These are phyloP conservation scores for Adrianichthys oophorus DNA, from an alignment of 2,797 vertebrate species.

Conservation along the genomic window DNA sequence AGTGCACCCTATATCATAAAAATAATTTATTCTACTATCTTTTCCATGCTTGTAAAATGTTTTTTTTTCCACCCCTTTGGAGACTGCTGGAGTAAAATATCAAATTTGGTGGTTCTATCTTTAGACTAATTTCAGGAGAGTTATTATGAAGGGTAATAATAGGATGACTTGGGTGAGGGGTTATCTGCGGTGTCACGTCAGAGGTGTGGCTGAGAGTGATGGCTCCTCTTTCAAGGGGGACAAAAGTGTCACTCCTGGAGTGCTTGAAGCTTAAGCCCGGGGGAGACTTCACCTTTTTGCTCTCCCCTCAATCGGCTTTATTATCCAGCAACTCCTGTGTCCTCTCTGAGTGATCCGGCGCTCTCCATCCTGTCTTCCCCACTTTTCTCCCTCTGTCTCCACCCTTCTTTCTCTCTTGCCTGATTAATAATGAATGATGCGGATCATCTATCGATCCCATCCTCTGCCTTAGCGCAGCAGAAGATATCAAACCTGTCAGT, in stretches of 20 bases:
- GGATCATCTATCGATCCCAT: slow-evolving; percentile 78
- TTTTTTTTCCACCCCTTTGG: slow-evolving; percentile 16
- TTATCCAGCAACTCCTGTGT: slow-evolving; percentile 49
- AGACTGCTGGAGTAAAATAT: slow-evolving; percentile 36
- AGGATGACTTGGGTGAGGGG: slow-evolving; percentile 48
- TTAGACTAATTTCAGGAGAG: slow-evolving; percentile 47
- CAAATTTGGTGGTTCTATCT: slow-evolving; percentile 30
- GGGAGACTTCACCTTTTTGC: slow-evolving; percentile 23
- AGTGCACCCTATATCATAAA: slow-evolving; percentile 9
- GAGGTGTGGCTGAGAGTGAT: slow-evolving; percentile 51
- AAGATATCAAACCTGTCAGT: slow-evolving; percentile 76
- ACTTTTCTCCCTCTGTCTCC: slow-evolving; percentile 55
- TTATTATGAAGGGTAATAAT: slow-evolving; percentile 55
- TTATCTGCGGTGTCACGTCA: slow-evolving; percentile 47
- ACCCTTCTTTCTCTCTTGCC: slow-evolving; percentile 57
- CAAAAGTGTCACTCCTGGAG: slow-evolving; percentile 32
- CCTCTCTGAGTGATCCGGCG: slow-evolving; percentile 54
- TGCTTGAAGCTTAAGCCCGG: slow-evolving; percentile 27
- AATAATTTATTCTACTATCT: slow-evolving; percentile 9
- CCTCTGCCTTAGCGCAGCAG: slow-evolving; percentile 73
- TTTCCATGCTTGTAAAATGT: slow-evolving; percentile 1
- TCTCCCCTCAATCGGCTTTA: slow-evolving; percentile 51
- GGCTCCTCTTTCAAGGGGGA: slow-evolving; percentile 38
- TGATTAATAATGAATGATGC: slow-evolving; percentile 80
- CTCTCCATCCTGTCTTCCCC: slow-evolving; percentile 51